phyloP scores from a whole-genome alignment of 2,797 vertebrate genomes.

The Acipenser transmontanus region DNA sequence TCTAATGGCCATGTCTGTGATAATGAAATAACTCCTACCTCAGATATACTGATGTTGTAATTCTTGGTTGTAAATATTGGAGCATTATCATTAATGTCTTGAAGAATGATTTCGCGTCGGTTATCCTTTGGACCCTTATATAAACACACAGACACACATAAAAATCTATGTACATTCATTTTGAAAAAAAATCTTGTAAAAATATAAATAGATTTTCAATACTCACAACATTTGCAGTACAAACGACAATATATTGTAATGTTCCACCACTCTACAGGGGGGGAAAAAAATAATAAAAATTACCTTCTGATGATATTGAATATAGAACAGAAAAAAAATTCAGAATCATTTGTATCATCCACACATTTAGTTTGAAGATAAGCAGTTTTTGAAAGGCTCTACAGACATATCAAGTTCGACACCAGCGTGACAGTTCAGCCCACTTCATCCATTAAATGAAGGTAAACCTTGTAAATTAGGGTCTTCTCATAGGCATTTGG shows the following conservation, averaged over 20 bases:
- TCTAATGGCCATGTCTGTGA: not conserved
- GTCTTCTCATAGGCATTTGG: too few species aligned
- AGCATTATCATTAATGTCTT: slow-evolving; percentile 52
- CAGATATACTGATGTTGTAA: slow-evolving; percentile 38
- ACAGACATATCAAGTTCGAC: too few species aligned
- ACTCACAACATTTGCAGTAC: slow-evolving; percentile 28
- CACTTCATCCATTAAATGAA: too few species aligned
- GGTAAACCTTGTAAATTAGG: too few species aligned
- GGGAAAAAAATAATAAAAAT: slow-evolving; percentile 11
- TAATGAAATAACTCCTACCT: slow-evolving; percentile 42
- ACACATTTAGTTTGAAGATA: not conserved
- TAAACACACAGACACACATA: not conserved
- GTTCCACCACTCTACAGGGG: slow-evolving; percentile 28
- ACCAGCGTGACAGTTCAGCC: too few species aligned
- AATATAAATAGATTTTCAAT: too few species aligned
- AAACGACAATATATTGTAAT: slow-evolving; percentile 41
- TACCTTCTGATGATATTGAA: not conserved
- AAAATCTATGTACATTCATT: not conserved
- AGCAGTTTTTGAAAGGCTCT: too few species aligned
- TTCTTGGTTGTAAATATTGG: slow-evolving; percentile 43
- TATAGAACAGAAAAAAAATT: slow-evolving; percentile 5
- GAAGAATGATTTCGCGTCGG: slow-evolving; percentile 18
- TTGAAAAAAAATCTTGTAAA: not conserved
- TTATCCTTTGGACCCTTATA: slow-evolving; percentile 38
- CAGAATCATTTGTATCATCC: slow-evolving; percentile 13